Evolutionary conservation across 2,113 vertebrate species (phyloP).

Genomic region (Bombycilla garrulus): DNA sequence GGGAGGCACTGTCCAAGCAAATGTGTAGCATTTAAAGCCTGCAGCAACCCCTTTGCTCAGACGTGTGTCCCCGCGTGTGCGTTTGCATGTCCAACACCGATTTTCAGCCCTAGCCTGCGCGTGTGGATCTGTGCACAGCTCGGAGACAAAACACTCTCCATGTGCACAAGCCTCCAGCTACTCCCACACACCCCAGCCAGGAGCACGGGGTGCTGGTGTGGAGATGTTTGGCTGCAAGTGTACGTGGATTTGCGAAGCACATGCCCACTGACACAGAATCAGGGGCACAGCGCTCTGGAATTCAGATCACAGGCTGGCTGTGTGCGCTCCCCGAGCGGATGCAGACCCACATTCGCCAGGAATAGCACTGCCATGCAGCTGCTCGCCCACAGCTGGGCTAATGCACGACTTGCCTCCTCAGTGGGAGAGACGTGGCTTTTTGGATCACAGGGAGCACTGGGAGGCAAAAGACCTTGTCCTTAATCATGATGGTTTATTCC

Average conservation of each 20-base stretch:
- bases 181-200: not conserved
- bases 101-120: accelerated
- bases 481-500: not conserved
- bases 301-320: constrained; percentile 3
- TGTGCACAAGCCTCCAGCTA: not conserved
- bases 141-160: not conserved
- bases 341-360: constrained; percentile 36
- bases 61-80: accelerated
- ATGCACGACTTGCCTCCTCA: not conserved
- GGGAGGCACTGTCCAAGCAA: not conserved
- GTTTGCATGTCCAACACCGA: not conserved
- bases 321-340: not conserved
- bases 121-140: not conserved
- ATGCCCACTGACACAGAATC: not conserved
- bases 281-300: not conserved
- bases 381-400: not conserved
- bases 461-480: not conserved
- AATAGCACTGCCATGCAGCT: constrained; percentile 15
- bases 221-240: not conserved
- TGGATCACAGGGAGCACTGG: not conserved
- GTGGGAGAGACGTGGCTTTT: not conserved
- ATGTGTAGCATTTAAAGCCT: not conserved
- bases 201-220: not conserved
- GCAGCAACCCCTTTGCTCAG: not conserved
- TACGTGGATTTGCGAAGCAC: not conserved